Evolutionary conservation across 2,797 vertebrate species (phyloP), one percentile per base, ranked within the genome.

Genomic region (Echeneis naucrates): DNA sequence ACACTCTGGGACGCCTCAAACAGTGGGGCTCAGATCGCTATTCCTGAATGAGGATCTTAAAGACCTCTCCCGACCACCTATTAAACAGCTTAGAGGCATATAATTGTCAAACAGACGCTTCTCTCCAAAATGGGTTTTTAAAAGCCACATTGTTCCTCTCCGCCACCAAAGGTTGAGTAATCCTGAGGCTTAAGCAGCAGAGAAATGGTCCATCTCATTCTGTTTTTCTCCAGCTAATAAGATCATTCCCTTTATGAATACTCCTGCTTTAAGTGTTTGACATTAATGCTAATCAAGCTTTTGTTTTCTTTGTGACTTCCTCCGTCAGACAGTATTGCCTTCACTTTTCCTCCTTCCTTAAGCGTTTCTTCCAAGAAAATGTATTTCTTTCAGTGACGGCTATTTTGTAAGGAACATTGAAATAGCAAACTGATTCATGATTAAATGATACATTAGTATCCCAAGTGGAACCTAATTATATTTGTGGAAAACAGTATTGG

Each of bases 81-180:
- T 92, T 92, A 92, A 92, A 90, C 84, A 88, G 90, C 88, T 92
- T 90, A 89, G 83, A 81, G 80, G 80, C 84, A 57, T 73, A 83
- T 90, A 83, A 92, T 90, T 91, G 88, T 90, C 86, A 77, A 62
- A 63, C 88, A 81, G 86, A 88, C 59, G 80, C 87, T 84, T 81
- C 81, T 74, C 77, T 78, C 60, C 75, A 85, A 87, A 92, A 91
- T 83, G 72, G 79, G 68, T 73, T 88, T 89, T 87, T 90, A 80
- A 91, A 88, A 87, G 85, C 86, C 87, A 84, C 88, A 89, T 89
- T 92, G 90, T 91, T 92, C 81, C 51, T 82, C 57, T 57, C 61
- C 60, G 66, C 85, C 88, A 91, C 89, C 82, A 83, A 90, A 91
- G 88, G 86, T 89, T 86, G 82, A 78, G 85, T 92, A 92, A 92